Evolutionary conservation across 2,888 invertebrate genomes (phyloP), one percentile per base, ranked within the genome.

Genomic region (Holacanthella duospinosa): DNA sequence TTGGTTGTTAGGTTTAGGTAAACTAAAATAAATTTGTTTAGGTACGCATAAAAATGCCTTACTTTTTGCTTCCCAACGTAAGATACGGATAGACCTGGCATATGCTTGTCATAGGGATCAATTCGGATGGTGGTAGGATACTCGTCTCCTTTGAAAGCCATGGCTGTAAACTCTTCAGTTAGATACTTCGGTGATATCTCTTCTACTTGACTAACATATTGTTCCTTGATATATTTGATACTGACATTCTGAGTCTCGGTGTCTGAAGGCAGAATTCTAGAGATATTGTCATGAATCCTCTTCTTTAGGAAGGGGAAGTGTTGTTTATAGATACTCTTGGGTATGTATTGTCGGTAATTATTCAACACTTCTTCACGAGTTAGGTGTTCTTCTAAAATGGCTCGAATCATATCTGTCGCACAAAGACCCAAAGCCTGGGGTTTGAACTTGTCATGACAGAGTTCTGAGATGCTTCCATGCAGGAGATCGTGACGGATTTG

Each of bases 361-460:
- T 83, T 85, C 74, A 86, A 85, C 2, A 92, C 84, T 63, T 82
- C 82, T 67, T 86, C 86, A 59, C 82, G 78, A 0, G 83, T 78
- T 66, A 85, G 77, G 61, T 84, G 83, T 71, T 86, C 85, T 75
- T 91, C 90, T n/a, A 87, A 76, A 78, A 87, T 86, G 44, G 88
- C 86, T 70, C 91, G 84, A 65, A 84, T 87, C 89, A 93, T 92
- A 77, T 93, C 92, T 60, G 88, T 84, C 62, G 91, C 89, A 12
- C 89, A 89, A 60, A 93, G 79, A 0, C 93, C 93, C 61, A 92
- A 80, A 1, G 91, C 81, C 77, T 89, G 86, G 64, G 85, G 82
- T 75, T 86, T 86, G 73, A 86, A 84, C 64, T 85, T 44, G 1
- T 61, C 58, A 53, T 28, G 87, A 89, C 65, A 85, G 65, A 90